Base-by-base conservation (phyloP, 2,113 vertebrate genomes). In the Hipposideros armiger region DNA sequence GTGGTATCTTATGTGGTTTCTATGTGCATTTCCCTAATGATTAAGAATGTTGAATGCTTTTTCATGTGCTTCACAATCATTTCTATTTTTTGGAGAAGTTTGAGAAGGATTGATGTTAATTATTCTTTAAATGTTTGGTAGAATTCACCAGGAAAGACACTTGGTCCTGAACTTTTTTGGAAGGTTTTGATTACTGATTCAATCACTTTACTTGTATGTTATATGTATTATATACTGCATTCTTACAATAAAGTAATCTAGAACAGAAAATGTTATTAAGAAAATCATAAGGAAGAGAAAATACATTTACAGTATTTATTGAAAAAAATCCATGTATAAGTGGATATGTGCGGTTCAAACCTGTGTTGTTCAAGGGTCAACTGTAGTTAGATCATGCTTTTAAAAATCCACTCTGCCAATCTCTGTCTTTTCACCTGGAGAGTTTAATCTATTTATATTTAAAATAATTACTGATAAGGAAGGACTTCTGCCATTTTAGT, bases 111-210 rank as follows among this genome's bases (percentile, higher is more conserved):
- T 50, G 42, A 45, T 70, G 24, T 47, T 70, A 74, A 62, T 36
- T 82, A 19, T 72, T 84, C 17, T 92, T 92, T 74, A 66, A 76
- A 76, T 45, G 58, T 85, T 64, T 66, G 58, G 28, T 76, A 50
- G 67, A 60, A 72, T 50, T 82, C 24, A 72, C 54, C 11, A 30
- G 24, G 13, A 64, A 54, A n/a, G 28, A 3, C 73, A n/a, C 24
- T 22, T 78, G 47, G 62, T 56, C 8, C 87, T 90, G 26, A 42
- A 52, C 60, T 78, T 77, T 50, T 50, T 73, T 40, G 50, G 42
- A 42, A 76, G 9, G 15, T 92, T 85, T 56, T 74, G n/a, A 50
- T 92, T n/a, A 66, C n/a, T 66, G 60, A 92, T 76, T 92, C 6
- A 64, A 15, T 92, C n/a, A 84, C 56, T 50, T 70, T 11, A 50